Percentiles rank a stretch among this genome's conserved stretches.
These are phyloP conservation scores for Macrobrachium rosenbergii DNA, from an alignment of 1,140 invertebrate species.

Conservation along the genomic window DNA sequence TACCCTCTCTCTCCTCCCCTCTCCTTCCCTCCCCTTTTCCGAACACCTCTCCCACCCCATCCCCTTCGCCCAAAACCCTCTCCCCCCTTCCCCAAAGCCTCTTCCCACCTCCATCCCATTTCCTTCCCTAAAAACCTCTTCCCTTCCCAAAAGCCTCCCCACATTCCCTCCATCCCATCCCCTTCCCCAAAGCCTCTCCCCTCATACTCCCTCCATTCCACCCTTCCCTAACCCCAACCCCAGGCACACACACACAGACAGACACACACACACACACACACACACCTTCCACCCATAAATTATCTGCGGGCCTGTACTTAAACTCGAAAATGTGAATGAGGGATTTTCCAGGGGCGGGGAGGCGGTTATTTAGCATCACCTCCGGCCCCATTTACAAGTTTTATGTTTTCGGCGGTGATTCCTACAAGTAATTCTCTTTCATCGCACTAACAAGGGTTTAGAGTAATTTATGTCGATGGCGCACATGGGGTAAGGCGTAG, in stretches of 20 bases:
- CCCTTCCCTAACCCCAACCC: background rate
- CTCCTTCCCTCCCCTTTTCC: background rate
- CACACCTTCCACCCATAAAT: slow-evolving; percentile 40
- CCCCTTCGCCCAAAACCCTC: no score
- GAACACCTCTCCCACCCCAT: background rate
- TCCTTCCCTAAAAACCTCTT: background rate
- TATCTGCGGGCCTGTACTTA: slow-evolving; percentile 51
- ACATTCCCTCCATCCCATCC: background rate
- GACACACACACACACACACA: background rate
- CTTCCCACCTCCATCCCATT: background rate
- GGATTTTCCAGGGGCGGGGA: slow-evolving; percentile 38
- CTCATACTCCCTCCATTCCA: background rate
- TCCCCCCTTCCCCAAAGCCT: background rate
- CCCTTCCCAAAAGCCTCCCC: background rate
- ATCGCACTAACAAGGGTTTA: slow-evolving; percentile 61
- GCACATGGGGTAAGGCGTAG: background rate
- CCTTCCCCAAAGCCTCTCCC: background rate
- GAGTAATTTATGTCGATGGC: slow-evolving; percentile 59
- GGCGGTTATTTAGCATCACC: slow-evolving; percentile 53
- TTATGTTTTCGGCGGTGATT: slow-evolving; percentile 59
- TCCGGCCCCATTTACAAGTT: slow-evolving; percentile 54
- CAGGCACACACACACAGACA: background rate
- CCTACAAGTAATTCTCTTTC: slow-evolving; percentile 62
- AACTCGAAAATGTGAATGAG: slow-evolving; percentile 62
- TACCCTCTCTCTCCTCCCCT: background rate